phyloP scores from a whole-genome alignment of 2,888 invertebrate species.

The Dasypolia templi region DNA sequence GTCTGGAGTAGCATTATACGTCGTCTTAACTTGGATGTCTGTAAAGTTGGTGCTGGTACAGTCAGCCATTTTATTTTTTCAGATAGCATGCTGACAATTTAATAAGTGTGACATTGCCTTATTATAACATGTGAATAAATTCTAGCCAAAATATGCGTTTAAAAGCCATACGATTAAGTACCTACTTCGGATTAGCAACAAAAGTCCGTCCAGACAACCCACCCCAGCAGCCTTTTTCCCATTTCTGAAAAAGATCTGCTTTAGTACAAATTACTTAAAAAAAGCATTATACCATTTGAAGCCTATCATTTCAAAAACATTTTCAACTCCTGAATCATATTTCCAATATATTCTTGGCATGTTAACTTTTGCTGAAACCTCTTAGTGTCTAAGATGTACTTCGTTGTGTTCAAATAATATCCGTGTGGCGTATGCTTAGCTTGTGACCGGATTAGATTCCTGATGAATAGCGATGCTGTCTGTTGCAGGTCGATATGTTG shows the following conservation, averaged over 20 bases:
- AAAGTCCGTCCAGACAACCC: neutral
- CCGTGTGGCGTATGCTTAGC: slow-evolving; percentile 50
- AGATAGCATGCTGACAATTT: neutral
- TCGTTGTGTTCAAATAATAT: slow-evolving; percentile 32
- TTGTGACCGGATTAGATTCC: slow-evolving; percentile 58
- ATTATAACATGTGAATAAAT: neutral
- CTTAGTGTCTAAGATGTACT: neutral
- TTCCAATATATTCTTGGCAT: neutral
- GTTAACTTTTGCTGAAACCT: slow-evolving; percentile 10
- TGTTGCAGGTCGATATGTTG: neutral
- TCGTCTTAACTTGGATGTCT: slow-evolving; percentile 14
- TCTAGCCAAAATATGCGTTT: neutral
- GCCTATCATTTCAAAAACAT: neutral
- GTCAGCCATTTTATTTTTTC: slow-evolving; percentile 5
- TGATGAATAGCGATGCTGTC: slow-evolving; percentile 47
- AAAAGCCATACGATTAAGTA: neutral
- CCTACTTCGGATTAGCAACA: neutral
- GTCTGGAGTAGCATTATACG: slow-evolving; percentile 25
- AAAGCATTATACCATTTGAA: neutral
- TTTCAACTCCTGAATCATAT: neutral
- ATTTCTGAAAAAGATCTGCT: neutral
- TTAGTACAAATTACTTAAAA: neutral
- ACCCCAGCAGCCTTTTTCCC: too few species aligned
- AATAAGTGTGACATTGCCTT: neutral
- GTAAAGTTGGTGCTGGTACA: neutral